Conservation (phyloP, 1,140 invertebrate species). For the Phthorimaea operculella region DNA sequence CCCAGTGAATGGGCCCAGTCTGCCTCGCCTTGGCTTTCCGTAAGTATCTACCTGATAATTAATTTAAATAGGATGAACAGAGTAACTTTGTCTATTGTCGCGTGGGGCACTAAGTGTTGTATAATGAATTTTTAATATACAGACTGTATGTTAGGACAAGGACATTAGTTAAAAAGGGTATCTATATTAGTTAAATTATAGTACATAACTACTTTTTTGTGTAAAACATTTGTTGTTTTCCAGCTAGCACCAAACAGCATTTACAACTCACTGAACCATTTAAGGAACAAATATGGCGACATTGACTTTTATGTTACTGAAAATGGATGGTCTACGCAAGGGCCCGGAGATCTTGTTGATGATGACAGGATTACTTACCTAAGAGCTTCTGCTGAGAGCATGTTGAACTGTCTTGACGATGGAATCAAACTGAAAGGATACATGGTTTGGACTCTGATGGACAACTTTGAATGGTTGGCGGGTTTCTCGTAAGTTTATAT, state of each 20-base stretch:
- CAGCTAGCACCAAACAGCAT: constrained; percentile 46
- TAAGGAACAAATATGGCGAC: constrained; percentile 60
- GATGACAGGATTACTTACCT: constrained; percentile 23
- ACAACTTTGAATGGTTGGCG: constrained; percentile 78
- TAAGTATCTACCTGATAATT: constrained; percentile 12
- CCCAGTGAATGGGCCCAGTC: constrained; percentile 24
- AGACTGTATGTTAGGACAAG: no score
- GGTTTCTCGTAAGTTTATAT: constrained; percentile 45
- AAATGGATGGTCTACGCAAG: constrained; percentile 65
- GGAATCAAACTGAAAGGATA: constrained; percentile 77
- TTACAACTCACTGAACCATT: constrained; percentile 55
- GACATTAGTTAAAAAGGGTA: no score
- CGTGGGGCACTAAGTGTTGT: no score
- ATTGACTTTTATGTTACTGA: constrained; percentile 65
- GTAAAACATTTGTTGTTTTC: background rate
- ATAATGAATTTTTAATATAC: no score
- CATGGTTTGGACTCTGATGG: constrained; percentile 79
- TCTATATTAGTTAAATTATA: no score
- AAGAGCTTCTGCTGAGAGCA: constrained; percentile 48
- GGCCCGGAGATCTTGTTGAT: constrained; percentile 48
- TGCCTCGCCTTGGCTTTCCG: constrained; percentile 26
- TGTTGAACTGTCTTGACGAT: constrained; percentile 73
- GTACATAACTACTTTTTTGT: no score
- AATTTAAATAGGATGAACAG: no score
- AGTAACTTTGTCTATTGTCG: no score